Evolutionary conservation across 2,888 invertebrate species (phyloP).

Genomic region (Rhimphoctona megacephalus): DNA sequence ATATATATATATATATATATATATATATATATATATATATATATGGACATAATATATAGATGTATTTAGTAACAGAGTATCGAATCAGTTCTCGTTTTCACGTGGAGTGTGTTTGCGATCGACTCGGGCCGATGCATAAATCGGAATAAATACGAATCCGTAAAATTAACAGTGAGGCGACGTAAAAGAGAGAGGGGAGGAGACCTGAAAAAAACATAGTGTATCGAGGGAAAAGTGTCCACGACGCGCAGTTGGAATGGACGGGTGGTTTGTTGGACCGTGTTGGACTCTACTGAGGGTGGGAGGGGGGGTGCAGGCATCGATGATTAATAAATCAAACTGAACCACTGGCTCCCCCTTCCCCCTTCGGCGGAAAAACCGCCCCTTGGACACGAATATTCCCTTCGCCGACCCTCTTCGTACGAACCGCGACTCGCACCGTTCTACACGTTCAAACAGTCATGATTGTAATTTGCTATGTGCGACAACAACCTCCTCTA

Average conservation of each 20-base stretch:
- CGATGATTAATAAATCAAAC: constrained; percentile 73
- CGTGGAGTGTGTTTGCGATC: neutral
- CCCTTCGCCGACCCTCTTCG: constrained; percentile 42
- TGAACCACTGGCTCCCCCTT: constrained; percentile 23
- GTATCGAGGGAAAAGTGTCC: constrained; percentile 25
- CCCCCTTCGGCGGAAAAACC: neutral
- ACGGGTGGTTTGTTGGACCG: constrained; percentile 50
- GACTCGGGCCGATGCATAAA: constrained; percentile 57
- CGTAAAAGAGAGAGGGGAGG: neutral
- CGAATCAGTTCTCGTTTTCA: constrained; percentile 46
- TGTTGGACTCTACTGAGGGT: constrained; percentile 12
- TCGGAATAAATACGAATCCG: constrained; percentile 63
- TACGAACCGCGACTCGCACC: constrained; percentile 32
- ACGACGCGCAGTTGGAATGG: constrained; percentile 39
- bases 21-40: too few relatives aligned
- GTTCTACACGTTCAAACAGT: constrained; percentile 56
- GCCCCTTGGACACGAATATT: constrained; percentile 44
- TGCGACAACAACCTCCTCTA: constrained; percentile 55
- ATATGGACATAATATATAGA: neutral
- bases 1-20: neutral
- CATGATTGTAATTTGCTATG: constrained; percentile 67
- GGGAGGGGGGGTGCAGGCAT: constrained; percentile 30
- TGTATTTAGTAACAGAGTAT: constrained; percentile 5
- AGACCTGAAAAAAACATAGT: constrained; percentile 16
- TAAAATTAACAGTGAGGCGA: constrained; percentile 48